Evolutionary conservation across 2,113 vertebrate genomes (phyloP), one percentile per base, ranked within the genome.

Genomic region (Ictalurus punctatus): DNA sequence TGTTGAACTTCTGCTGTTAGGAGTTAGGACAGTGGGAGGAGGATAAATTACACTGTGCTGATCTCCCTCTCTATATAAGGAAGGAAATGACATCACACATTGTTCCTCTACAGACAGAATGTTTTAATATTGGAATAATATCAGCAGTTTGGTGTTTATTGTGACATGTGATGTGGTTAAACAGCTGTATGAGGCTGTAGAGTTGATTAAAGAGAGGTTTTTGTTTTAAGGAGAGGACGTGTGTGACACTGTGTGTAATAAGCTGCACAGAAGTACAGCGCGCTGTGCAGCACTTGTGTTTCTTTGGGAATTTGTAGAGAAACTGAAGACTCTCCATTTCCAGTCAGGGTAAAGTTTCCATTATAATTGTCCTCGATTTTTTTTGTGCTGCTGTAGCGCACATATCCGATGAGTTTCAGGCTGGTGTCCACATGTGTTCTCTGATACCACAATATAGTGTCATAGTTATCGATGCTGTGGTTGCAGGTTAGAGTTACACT

Each of bases 201-300:
- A 86, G 34, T 17, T 16, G 16, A 74, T 12, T 19, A 56, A 71
- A 44, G 9, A 16, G 19, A 12, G 21, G 65, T 91, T 87, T 89
- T 91, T 87, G 88, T 89, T 59, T 65, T 69, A n/a, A 63, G 3
- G 25, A 34, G 2, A 52, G 23, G 76, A 40, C 21, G 10, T 21
- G 27, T 83, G 76, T 61, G 71, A 48, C 85, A 91, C 86, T 85
- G 88, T 89, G 90, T 25, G 2, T 87, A 59, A 90, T 91, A 91
- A 63, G 91, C 93, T 87, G 93, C 93, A 56, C 94, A 94, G 91
- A 87, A 93, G 85, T 93, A 94, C 48, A 90, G 17, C 1, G 84
- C 76, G 0, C 88, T 92, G 91, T 93, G 85, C 14, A 82, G 52
- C 10, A 23, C 4, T 0, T 3, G 0, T 1, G 0, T 83, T 52